Base-by-base conservation (phyloP, 2,797 vertebrate species). In the Tolypeutes matacus region DNA sequence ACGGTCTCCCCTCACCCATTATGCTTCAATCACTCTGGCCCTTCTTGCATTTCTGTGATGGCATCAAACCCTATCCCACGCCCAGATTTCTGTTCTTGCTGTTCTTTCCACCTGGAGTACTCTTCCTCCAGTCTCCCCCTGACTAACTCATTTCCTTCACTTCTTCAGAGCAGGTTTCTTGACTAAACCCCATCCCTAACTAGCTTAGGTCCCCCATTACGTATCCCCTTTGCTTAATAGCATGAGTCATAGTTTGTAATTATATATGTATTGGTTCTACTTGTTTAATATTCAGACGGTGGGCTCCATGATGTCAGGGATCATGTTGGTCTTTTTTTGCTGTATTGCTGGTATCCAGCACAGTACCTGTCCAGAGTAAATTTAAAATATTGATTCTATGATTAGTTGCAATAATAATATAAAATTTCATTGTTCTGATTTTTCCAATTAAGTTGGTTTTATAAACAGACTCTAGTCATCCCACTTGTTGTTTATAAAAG, bases 401-500 rank as follows among this genome's bases (percentile, higher is more conserved):
- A 85, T 72, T 82, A 67, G 23, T 42, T 93, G 14, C 36, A 73
- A 18, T 67, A 82, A 92, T 85, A 58, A 13, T 12, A 82, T 17
- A 60, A 20, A 34, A 80, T n/a, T 69, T 92, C 5, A 69, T n/a
- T 77, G 20, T 65, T 81, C 42, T 69, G 15, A 64, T 17, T 42
- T 34, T 81, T 23, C 27, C 21, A 72, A 14, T n/a, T 36, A 29
- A 89, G 14, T 10, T 82, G 31, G n/a, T 34, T 84, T 94, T 21
- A 85, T 77, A 85, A 96, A 85, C 1, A 39, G 14, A 69, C 10
- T 36, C 17, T 78, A 31, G 67, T 60, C 81, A 92, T 46, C 27
- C 27, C 15, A n/a, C 34, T 62, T 78, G 31, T 78, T 81, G 49
- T 92, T 64, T 85, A 60, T 76, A 86, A 72, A 94, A 91, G 5